Evolutionary conservation across 2,113 vertebrate species (phyloP).

Genomic region (Cochlearius cochlearius): DNA sequence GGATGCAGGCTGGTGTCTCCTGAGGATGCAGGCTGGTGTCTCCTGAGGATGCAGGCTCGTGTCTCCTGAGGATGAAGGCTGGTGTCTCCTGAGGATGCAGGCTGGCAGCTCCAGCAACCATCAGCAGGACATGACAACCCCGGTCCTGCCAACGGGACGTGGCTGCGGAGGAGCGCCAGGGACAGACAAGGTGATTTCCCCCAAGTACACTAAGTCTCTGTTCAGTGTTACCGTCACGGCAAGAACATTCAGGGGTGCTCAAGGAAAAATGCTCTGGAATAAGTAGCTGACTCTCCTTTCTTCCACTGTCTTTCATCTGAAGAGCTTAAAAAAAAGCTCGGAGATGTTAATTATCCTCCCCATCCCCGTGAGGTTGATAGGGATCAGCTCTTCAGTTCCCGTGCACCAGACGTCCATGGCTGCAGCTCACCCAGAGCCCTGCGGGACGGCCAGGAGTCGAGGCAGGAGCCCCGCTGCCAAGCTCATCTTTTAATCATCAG

Average conservation of each 20-base stretch:
- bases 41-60: neutral
- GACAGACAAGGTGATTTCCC: neutral
- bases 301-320: neutral
- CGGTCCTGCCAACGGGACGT: accelerated
- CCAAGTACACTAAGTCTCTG: accelerated
- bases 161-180: accelerated
- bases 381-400: neutral
- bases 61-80: too few relatives aligned
- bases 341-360: neutral
- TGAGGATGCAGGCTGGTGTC: neutral
- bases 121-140: neutral
- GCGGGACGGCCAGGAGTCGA: accelerated
- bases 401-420: accelerated
- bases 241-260: neutral
- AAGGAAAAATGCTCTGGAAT: too few relatives aligned
- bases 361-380: accelerated
- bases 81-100: neutral
- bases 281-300: neutral
- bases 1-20: neutral
- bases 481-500: neutral
- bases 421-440: neutral
- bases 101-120: too few relatives aligned
- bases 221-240: accelerated
- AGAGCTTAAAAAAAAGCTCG: neutral
- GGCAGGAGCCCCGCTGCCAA: neutral